Conservation (phyloP, 2,113 vertebrate genomes). For the Bombycilla garrulus region DNA sequence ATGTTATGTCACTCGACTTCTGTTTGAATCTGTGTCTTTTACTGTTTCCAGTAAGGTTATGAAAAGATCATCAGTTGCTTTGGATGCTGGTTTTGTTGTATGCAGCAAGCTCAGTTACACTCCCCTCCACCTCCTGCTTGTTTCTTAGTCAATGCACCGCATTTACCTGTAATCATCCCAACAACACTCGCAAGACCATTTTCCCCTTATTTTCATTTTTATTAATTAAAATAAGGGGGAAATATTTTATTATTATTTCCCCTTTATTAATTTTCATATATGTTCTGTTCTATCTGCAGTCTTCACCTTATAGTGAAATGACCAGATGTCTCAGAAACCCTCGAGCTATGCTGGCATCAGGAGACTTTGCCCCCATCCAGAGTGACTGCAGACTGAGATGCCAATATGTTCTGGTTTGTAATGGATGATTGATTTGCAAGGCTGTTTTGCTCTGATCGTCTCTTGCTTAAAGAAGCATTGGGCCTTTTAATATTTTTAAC, state of each 20-base stretch:
- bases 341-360: conserved; percentile 41
- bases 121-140: background rate
- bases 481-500: background rate
- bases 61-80: background rate
- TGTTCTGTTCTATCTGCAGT: conserved; percentile 20
- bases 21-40: background rate
- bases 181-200: background rate
- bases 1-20: background rate
- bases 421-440: conserved; percentile 60
- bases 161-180: background rate
- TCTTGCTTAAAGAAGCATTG: background rate
- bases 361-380: conserved; percentile 37
- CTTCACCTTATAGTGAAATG: conserved; percentile 49
- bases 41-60: background rate
- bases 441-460: conserved; percentile 30
- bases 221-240: no score
- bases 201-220: conserved; percentile 25
- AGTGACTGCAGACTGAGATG: conserved; percentile 36
- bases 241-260: no score
- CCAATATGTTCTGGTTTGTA: conserved; percentile 64
- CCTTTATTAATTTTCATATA: conserved; percentile 6
- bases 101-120: background rate
- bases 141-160: background rate
- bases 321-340: conserved; percentile 66
- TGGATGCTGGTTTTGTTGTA: background rate